Base-by-base conservation (phyloP, 2,888 invertebrate genomes). In the Aspidiotus rigidus region DNA sequence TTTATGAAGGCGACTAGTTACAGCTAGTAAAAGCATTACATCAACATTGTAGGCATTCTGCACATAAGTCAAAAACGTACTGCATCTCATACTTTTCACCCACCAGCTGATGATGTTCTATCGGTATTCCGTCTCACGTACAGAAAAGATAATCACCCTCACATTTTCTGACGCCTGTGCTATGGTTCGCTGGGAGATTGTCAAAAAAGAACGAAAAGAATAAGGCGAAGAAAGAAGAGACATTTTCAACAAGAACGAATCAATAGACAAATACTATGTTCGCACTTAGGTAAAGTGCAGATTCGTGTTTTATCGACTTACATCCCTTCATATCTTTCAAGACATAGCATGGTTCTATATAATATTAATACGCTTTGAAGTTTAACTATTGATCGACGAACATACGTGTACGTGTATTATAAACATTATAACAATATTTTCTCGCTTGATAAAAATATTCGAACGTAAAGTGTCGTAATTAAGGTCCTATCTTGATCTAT, bases 211-310 rank as follows among this genome's bases (percentile, higher is more conserved):
- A 28, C 1, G 28, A 28, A 28, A 28, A 28, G 28, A 28, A 28
- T 28, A 28, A 28, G 28, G 28, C 28, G 28, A 28, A 28, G 49
- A n/a, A n/a, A 49, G 49, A 59, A 59, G 39, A 28, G 28, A 59
- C 59, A 39, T 13, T 59, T 9, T 59, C 28, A 59, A 28, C 28
- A 17, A 44, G 49, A 42, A 67, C 67, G 40, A 67, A 49, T 67
- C 67, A 67, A 67, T 67, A 67, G 67, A 67, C 67, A 67, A 67
- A 67, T 67, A 67, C 59, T 67, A 40, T 67, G 60, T 67, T 67
- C 67, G 67, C 67, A 67, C 67, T 67, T 67, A 67, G 60, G 67
- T 67, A 67, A 67, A 67, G 67, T 67, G 67, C 67, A 67, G 67
- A 67, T 59, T 67, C 67, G 60, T 67, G 67, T 67, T 67, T 40